phyloP scores from a whole-genome alignment of 2,797 vertebrate species.

The Austrolebias charrua region DNA sequence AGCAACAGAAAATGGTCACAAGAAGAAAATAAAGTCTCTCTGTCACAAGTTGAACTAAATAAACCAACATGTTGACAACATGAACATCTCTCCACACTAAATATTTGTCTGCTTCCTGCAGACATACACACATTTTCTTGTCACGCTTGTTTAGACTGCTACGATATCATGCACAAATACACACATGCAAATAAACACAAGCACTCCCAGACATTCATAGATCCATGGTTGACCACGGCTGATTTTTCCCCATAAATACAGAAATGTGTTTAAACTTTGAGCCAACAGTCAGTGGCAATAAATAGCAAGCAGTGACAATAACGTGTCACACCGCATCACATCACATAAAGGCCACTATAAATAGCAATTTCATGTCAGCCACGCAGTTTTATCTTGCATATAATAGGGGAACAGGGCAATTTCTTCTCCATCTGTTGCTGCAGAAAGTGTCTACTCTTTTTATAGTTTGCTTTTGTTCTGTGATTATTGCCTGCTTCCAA shows the following conservation, averaged over 20 bases:
- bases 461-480: not conserved
- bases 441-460: not conserved
- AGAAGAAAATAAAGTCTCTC: conserved; percentile 18
- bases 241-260: conserved; percentile 49
- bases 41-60: conserved; percentile 7
- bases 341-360: conserved; percentile 42
- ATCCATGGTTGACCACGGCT: conserved; percentile 48
- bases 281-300: conserved; percentile 40
- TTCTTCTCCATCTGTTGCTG: conserved; percentile 1
- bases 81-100: conserved; percentile 24
- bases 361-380: conserved; percentile 38
- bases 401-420: not conserved
- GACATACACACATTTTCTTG: conserved; percentile 8
- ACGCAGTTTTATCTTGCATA: conserved; percentile 12
- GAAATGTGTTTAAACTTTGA: conserved; percentile 23
- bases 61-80: conserved; percentile 23
- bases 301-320: conserved; percentile 43
- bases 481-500: too few species aligned
- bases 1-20: not conserved
- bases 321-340: conserved; percentile 49
- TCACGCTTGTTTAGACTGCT: conserved; percentile 23
- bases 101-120: not conserved
- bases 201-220: conserved; percentile 13
- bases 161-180: conserved; percentile 6
- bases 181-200: too few species aligned